Percentiles rank a stretch among this genome's conserved stretches.
Evolutionary conservation across 1,140 invertebrate species (phyloP).

Genomic region (Hermetia illucens): DNA sequence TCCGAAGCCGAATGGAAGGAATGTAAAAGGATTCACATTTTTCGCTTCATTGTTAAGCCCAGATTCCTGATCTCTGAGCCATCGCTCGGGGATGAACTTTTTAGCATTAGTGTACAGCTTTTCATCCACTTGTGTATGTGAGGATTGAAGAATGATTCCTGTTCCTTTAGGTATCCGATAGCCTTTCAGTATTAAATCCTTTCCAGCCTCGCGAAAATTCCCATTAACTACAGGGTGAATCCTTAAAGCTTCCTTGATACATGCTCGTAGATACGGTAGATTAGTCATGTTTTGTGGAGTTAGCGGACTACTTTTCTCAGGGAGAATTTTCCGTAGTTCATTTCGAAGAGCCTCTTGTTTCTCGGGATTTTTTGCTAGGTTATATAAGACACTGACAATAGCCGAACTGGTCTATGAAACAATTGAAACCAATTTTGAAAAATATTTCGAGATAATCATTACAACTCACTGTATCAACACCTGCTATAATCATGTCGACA

Average conservation of each 20-base stretch:
- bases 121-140: conserved; percentile 31
- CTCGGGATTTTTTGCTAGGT: conserved; percentile 42
- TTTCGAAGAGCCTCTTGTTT: conserved; percentile 49
- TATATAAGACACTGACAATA: conserved; percentile 8
- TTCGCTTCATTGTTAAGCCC: conserved; percentile 25
- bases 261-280: conserved; percentile 45
- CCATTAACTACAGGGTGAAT: conserved; percentile 37
- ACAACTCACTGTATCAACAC: conserved; percentile 51
- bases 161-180: conserved; percentile 46
- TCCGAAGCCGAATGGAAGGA: conserved; percentile 45
- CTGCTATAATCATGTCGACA: conserved; percentile 55
- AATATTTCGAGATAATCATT: not conserved
- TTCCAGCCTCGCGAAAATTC: conserved; percentile 32
- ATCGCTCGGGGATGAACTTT: conserved; percentile 43
- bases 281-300: conserved; percentile 37
- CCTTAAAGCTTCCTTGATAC: conserved; percentile 47
- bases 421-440: not conserved
- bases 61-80: conserved; percentile 25
- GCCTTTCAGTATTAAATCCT: conserved; percentile 39
- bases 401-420: conserved; percentile 12
- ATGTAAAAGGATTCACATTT: conserved; percentile 38
- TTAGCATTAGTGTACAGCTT: conserved; percentile 34
- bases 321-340: conserved; percentile 40
- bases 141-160: conserved; percentile 34
- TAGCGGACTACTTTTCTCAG: conserved; percentile 31